Base-by-base conservation (phyloP, 1,140 invertebrate genomes). In the Arctopsyche grandis region DNA sequence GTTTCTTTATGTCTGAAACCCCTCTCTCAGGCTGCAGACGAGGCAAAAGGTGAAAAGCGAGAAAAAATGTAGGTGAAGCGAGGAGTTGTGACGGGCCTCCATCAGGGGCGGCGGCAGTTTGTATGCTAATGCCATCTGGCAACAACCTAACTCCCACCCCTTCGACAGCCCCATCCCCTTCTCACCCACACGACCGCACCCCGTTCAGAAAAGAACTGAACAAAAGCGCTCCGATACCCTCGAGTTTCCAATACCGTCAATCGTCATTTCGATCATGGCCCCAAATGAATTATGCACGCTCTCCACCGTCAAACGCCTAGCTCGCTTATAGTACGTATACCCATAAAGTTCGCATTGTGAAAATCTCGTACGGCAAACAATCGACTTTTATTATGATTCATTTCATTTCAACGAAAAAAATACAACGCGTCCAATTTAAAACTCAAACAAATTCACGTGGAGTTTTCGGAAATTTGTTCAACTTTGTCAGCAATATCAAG, bases 41-140 rank as follows among this genome's bases (percentile, higher is more conserved):
- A 52, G 48, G 48, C 48, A 29, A 69, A 56, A 80, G 78, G 79
- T 79, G 70, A 79, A 79, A 78, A 79, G 80, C 74, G 77, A 80
- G 76, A 79, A 81, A 81, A 79, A 79, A 79, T 82, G 78, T 71
- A 76, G 81, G 77, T 73, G 70, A 52, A 60, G 58, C 46, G 52
- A 75, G 77, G 76, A 74, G 79, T 63, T 71, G 81, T 82, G 81
- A 82, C 79, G 79, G 66, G 76, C 78, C 70, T 79, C 81, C 78
- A 82, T 82, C 81, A 80, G 77, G 29, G 69, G 70, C 70, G 52
- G 60, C 69, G 75, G 81, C 81, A 82, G 79, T 82, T 82, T 82
- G 81, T 80, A 82, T 82, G 81, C 70, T 82, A 82, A 82, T 82
- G 79, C 63, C 69, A 76, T 77, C 78, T 73, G 58, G 70, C 24